phyloP scores from a whole-genome alignment of 2,113 vertebrate genomes.

The Phoxinus phoxinus region DNA sequence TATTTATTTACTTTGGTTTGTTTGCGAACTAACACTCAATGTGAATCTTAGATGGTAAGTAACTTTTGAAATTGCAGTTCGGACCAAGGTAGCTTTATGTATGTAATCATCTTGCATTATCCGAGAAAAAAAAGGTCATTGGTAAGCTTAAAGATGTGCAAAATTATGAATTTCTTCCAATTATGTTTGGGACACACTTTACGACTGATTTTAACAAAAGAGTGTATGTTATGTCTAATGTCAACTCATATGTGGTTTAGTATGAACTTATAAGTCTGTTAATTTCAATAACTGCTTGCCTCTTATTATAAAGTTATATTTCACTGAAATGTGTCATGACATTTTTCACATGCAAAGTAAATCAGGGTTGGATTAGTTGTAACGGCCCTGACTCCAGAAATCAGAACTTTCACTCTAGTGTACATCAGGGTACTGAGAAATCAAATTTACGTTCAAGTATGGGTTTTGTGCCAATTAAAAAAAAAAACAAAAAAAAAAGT shows the following conservation, averaged over 20 bases:
- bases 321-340: not conserved
- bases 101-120: slow-evolving; percentile 10
- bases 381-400: not conserved
- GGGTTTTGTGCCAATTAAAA: not conserved
- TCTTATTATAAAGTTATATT: slow-evolving; percentile 25
- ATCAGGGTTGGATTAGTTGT: not conserved
- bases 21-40: slow-evolving; percentile 1
- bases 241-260: not conserved
- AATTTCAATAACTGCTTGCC: slow-evolving; percentile 25
- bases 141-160: slow-evolving; percentile 4
- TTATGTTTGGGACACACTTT: not conserved
- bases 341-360: not conserved
- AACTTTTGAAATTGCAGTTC: not conserved
- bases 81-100: slow-evolving; percentile 22
- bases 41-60: slow-evolving; percentile 12
- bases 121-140: not conserved
- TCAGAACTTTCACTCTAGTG: not conserved
- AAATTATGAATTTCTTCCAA: not conserved
- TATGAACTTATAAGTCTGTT: slow-evolving; percentile 3
- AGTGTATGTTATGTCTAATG: not conserved
- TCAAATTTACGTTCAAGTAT: not conserved
- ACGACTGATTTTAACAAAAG: not conserved
- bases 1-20: slow-evolving; percentile 21
- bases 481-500: too few relatives aligned
- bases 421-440: too few relatives aligned